Conservation (phyloP, 2,888 invertebrate genomes). For the Osmoderma eremita region DNA sequence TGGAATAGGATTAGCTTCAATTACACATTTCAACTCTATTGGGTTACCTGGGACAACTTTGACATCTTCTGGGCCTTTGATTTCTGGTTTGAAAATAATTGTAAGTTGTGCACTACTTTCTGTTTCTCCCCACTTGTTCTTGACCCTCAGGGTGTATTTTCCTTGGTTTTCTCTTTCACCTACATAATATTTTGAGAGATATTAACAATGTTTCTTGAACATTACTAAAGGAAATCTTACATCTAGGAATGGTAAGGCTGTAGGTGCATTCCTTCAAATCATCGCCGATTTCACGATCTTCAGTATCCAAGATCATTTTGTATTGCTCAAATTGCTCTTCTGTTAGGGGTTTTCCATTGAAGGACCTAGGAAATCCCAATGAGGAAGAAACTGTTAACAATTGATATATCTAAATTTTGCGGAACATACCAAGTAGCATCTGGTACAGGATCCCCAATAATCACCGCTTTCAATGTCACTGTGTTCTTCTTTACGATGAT, state of each 20-base stretch:
- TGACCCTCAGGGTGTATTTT: slow-evolving; percentile 80
- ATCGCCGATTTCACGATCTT: slow-evolving; percentile 76
- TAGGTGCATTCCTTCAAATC: slow-evolving; percentile 84
- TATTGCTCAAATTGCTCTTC: slow-evolving; percentile 68
- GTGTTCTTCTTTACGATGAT: slow-evolving; percentile 77
- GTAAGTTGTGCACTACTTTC: slow-evolving; percentile 80
- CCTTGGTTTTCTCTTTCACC: slow-evolving; percentile 83
- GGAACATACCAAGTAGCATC: slow-evolving; percentile 79
- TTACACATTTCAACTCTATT: slow-evolving; percentile 80
- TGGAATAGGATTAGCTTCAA: slow-evolving; percentile 91
- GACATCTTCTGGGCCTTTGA: slow-evolving; percentile 79
- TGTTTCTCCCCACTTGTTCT: slow-evolving; percentile 83
- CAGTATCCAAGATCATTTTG: slow-evolving; percentile 70
- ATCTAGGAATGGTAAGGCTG: slow-evolving; percentile 79
- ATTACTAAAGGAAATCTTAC: slow-evolving; percentile 58
- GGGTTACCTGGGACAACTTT: slow-evolving; percentile 80
- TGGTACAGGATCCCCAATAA: slow-evolving; percentile 91
- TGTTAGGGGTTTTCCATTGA: slow-evolving; percentile 76
- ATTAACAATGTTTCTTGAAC: background rate
- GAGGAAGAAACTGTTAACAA: background rate
- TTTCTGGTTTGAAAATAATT: slow-evolving; percentile 81
- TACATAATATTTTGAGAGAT: slow-evolving; percentile 47
- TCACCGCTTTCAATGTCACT: slow-evolving; percentile 75
- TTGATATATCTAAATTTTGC: slow-evolving; percentile 8
- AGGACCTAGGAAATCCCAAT: slow-evolving; percentile 66